Base-by-base conservation (phyloP, 2,113 vertebrate species). In the Melozone crissalis region DNA sequence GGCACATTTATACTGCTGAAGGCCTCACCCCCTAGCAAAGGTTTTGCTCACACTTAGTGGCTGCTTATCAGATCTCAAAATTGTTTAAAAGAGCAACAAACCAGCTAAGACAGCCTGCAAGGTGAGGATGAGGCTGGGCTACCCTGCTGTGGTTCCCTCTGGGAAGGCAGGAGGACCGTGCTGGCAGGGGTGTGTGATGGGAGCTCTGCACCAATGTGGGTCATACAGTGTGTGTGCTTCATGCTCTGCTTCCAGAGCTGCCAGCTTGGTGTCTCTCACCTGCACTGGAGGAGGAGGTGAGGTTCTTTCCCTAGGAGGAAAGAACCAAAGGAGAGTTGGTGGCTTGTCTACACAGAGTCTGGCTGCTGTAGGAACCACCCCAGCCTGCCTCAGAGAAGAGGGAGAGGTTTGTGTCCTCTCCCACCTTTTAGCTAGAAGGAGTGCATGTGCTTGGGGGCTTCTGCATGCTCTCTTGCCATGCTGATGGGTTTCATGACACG, bases 401-500 rank as follows among this genome's bases (percentile, higher is more conserved):
- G 46, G 61, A 84, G 47, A 74, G 20, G 31, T 84, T 84, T 92
- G 37, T 57, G 31, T 84, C 57, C 46, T 67, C 61, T 72, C 37
- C 47, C 69, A 24, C 76, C 35, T 84, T 87, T 77, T 57, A 89
- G 52, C 73, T 54, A 57, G 83, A 62, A 93, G 54, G 47, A 87
- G 49, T 57, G n/a, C 13, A 3, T 72, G 44, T 92, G 65, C 37
- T 1, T 72, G 76, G 76, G 54, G 65, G 35, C 83, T 93, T 95
- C 58, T 92, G 46, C 61, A 18, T 57, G 59, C 79, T 93, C 57
- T 74, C 78, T 71, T 88, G 55, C 93, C 84, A 15, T 65, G 52
- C 67, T 85, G 84, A 66, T 85, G 75, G 49, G 52, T 94, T 96
- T 90, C 79, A 57, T 82, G 90, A 69, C 93, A 95, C 37, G 23